phyloP scores from a whole-genome alignment of 2,113 vertebrate species.

The Carettochelys insculpta region DNA sequence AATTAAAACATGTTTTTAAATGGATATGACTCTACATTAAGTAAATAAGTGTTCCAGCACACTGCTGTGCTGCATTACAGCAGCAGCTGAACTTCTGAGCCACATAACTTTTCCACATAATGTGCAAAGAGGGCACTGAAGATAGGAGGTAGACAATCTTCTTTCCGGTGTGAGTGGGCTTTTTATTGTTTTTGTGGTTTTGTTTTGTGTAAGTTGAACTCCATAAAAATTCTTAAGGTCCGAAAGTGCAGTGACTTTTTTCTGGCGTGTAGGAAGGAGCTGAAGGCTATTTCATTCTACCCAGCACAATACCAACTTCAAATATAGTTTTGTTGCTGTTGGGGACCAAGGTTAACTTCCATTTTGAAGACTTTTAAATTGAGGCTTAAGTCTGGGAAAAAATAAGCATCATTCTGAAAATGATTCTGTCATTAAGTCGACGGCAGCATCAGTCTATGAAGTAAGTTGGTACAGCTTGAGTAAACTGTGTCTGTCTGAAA shows the following conservation, averaged over 20 bases:
- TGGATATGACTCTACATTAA: not conserved
- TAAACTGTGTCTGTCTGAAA: not conserved
- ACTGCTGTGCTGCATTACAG: conserved; percentile 12
- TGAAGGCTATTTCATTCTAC: conserved; percentile 6
- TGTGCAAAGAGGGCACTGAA: not conserved
- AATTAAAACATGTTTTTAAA: conserved; percentile 21
- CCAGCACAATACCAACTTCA: not conserved
- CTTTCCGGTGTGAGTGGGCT: not conserved
- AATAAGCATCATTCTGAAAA: not conserved
- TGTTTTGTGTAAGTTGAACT: not conserved
- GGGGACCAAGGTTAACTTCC: not conserved
- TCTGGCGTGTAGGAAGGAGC: not conserved
- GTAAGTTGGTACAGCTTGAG: not conserved
- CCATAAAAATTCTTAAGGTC: not conserved
- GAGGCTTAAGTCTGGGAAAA: not conserved
- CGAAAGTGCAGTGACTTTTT: conserved; percentile 1
- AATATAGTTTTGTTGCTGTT: conserved; percentile 6
- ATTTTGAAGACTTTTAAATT: conserved; percentile 23
- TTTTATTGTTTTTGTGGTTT: not conserved
- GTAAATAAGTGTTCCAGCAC: not conserved
- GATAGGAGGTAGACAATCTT: not conserved
- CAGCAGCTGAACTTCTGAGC: not conserved
- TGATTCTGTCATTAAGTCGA: conserved; percentile 14
- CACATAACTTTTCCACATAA: not conserved
- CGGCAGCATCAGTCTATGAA: conserved; percentile 12